Percentiles rank a stretch among this genome's conserved stretches.
Evolutionary conservation across 1,140 invertebrate genomes (phyloP).

Genomic region (Drosophila sechellia): DNA sequence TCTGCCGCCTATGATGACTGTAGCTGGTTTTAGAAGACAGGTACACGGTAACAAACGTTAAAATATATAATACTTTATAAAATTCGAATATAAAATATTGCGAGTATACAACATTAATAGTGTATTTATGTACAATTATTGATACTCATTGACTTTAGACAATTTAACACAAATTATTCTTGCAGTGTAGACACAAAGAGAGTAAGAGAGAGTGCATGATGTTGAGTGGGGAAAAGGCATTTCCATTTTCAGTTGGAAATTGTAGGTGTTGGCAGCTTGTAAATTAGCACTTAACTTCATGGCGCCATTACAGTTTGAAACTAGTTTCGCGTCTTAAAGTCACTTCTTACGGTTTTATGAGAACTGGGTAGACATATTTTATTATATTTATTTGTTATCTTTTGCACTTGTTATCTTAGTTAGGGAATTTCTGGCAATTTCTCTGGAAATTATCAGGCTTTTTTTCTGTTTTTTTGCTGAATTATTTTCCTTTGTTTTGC

Average conservation of each 20-base stretch:
- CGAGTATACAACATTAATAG: no score
- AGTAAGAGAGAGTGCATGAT: background rate
- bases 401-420: constrained; percentile 8
- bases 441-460: constrained; percentile 15
- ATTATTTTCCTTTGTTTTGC: constrained; percentile 21
- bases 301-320: constrained; percentile 23
- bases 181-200: background rate
- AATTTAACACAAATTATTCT: background rate
- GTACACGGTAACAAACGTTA: background rate
- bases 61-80: background rate
- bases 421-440: constrained; percentile 16
- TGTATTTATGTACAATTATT: no score
- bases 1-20: constrained; percentile 6
- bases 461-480: constrained; percentile 5
- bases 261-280: constrained; percentile 41
- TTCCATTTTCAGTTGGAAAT: constrained; percentile 11
- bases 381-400: constrained; percentile 2
- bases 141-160: no score
- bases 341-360: constrained; percentile 2
- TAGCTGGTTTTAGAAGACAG: background rate
- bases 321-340: constrained; percentile 1
- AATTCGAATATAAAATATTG: no score
- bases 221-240: background rate
- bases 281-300: constrained; percentile 25
- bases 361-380: constrained; percentile 1